Evolutionary conservation across 2,113 vertebrate genomes (phyloP), one percentile per base, ranked within the genome.

Genomic region (Numida meleagris): DNA sequence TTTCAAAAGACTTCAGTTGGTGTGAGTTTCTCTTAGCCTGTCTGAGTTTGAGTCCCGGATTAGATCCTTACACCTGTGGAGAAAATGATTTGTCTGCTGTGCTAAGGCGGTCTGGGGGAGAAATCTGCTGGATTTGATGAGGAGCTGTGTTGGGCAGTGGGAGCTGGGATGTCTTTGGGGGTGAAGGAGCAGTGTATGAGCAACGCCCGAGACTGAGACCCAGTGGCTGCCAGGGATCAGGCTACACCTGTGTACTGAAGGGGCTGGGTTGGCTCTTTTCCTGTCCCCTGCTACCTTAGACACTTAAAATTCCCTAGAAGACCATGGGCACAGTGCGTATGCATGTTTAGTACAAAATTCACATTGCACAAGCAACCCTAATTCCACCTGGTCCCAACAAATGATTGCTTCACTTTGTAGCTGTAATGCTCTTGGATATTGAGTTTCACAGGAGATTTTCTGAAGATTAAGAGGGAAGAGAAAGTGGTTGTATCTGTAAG

Each of bases 281-380:
- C 14, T 53, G 40, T 31, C 18, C 25, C 12, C 29, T 25, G 12
- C 3, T 42, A 59, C 6, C 0, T 2, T 1, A 61, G 24, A 8
- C 12, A 5, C 29, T 18, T 38, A 33, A 67, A 82, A 40, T 3
- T 58, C 27, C 43, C 15, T 31, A 2, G 3, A 31, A 55, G 59
- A 31, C 59, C 58, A 67, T 45, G 65, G 31, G 20, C 34, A 11
- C 6, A 27, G 10, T 16, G 20, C 18, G 6, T 23, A 43, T 31
- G 40, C 38, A 55, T 23, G 48, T 15, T 27, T 36, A 23, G 36
- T 6, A 25, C 20, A 34, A 33, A 51, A 42, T 59, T 68, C 42
- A n/a, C 21, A 5, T 17, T 36, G 38, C 10, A 31, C 14, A 0
- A 33, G 18, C 38, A 77, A 6, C 33, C 10, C 43, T 40, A 36